Evolutionary conservation across 2,113 vertebrate genomes (phyloP), one percentile per base, ranked within the genome.

Genomic region (Sinocyclocheilus maitianheensis): DNA sequence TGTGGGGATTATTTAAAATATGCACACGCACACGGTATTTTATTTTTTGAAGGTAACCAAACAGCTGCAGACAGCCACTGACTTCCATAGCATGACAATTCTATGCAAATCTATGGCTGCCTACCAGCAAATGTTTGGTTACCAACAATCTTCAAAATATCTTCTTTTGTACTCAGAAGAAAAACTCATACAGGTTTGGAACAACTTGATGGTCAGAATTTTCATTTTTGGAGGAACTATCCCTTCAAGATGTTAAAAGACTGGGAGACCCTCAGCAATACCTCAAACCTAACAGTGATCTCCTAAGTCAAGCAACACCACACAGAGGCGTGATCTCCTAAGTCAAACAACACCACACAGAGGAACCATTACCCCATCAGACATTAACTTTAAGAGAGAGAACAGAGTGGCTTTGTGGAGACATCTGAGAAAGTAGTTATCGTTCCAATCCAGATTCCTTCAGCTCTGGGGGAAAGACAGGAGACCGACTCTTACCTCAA

Each of bases 351-450:
- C 79, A 34, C 24, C 43, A 65, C 71, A 34, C 82, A 58, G n/a
- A 22, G 75, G 9, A 58, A 51, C 63, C 26, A 78, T 43, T 83
- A 78, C 53, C 9, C 24, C 60, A 24, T 34, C 16, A 76, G 34
- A 63, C 22, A 81, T 4, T 30, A 84, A 77, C 20, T 37, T 71
- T 12, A 58, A 53, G n/a, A 77, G 46, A 22, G 77, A 20, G 84
- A 91, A 93, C 91, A 93, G 88, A 88, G 87, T 12, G 30, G 83
- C 88, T 90, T 89, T 93, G 91, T 92, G 89, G 86, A 48, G 88
- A 92, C 93, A 94, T 94, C 92, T 94, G 93, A 91, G 87, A 89
- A 88, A 81, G 46, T 48, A 76, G 79, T 90, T 91, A 78, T 51
- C 80, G 30, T 84, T 88, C 75, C 20, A 78, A 51, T 84, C 86